Percentiles rank a stretch among this genome's conserved stretches.
These are phyloP conservation scores for Calyptomena viridis DNA, from an alignment of 2,113 vertebrate genomes.

Conservation along the genomic window DNA sequence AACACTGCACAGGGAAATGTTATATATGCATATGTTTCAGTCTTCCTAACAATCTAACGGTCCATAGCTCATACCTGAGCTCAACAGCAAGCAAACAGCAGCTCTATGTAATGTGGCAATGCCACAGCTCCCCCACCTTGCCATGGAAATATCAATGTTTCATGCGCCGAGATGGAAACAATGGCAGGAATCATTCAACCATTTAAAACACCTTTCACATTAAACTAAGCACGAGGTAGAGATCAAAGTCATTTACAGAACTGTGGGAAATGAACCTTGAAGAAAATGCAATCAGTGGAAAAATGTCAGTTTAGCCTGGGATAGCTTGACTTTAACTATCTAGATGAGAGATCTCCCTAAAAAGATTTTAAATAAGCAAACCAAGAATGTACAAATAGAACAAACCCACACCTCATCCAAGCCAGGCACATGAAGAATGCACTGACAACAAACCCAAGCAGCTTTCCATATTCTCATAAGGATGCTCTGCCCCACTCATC, in stretches of 20 bases:
- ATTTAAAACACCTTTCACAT: conserved; percentile 47
- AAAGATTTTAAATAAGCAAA: neutral
- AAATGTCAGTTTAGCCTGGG: conserved; percentile 1
- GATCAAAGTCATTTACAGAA: conserved; percentile 34
- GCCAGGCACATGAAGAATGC: neutral
- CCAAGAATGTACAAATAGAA: neutral
- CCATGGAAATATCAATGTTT: neutral
- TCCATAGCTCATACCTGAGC: neutral
- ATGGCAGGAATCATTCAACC: neutral
- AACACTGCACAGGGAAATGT: neutral
- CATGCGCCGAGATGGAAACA: neutral
- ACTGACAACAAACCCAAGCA: neutral
- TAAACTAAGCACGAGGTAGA: conserved; percentile 11
- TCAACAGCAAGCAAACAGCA: neutral
- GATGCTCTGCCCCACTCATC: neutral
- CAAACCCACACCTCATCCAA: neutral
- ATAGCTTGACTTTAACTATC: neutral
- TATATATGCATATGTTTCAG: neutral
- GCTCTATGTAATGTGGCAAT: neutral
- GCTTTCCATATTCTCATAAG: neutral
- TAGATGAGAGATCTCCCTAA: neutral
- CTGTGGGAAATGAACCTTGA: conserved; percentile 48
- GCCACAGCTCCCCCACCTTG: neutral
- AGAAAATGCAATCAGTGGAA: conserved; percentile 24
- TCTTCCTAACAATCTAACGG: neutral